Base-by-base conservation (phyloP, 2,888 invertebrate genomes). In the Augiades crinisus region DNA sequence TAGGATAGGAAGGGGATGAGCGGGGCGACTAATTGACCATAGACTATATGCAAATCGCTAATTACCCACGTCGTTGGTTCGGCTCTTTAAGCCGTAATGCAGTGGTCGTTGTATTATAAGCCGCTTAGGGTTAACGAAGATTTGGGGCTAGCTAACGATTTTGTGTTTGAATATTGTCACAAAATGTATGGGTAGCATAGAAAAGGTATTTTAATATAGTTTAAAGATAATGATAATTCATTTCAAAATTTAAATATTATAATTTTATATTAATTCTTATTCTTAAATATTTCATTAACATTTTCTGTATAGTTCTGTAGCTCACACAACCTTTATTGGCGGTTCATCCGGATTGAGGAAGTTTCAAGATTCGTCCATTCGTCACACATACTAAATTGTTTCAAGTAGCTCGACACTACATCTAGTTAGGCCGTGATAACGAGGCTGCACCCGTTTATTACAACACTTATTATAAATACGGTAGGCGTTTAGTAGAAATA, bases 41-140 rank as follows among this genome's bases (percentile, higher is more conserved):
- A 69, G 70, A 68, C 65, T 77, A 76, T 73, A 76, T 75, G 81
- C 75, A 78, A 79, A 81, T 81, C 74, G 71, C 76, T 82, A 81
- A 83, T 81, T 82, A 79, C 73, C 67, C 59, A 67, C 67, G 66
- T 62, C 69, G 70, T 30, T 40, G 47, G 65, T 68, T 66, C 63
- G 63, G 64, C 70, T 70, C 50, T 54, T 55, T 58, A 54, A 40
- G 17, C 37, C 37, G 16, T 47, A 38, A 38, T 30, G 30, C 10
- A 17, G 27, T 24, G 47, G 12, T 30, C 30, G 37, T 30, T 38
- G 19, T 14, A 17, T 46, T 38, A 38, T 47, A 47, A 47, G 17
- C 33, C 37, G 30, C n/a, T 38, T 21, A 47, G 17, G 43, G 19
- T 21, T 31, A 21, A 44, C 19, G 30, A 13, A 38, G 31, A 21